phyloP scores from a whole-genome alignment of 1,140 invertebrate species.

The Brachionus rotundiformis region DNA sequence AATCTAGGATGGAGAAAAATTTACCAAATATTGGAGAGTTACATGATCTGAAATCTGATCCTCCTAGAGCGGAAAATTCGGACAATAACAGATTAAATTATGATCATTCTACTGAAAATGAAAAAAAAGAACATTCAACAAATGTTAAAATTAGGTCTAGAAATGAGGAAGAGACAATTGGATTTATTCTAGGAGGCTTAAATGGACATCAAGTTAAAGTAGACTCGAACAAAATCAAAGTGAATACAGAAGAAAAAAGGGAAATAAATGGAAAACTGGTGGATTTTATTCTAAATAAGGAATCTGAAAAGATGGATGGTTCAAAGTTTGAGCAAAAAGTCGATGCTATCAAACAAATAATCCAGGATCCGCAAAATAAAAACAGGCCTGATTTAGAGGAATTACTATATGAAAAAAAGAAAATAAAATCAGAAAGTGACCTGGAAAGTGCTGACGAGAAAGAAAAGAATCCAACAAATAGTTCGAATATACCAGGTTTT shows the following conservation, averaged over 20 bases:
- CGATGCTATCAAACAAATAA: constrained; percentile 2
- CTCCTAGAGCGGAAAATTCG: not conserved
- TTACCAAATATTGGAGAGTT: not conserved
- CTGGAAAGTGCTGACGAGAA: not conserved
- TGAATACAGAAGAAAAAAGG: not conserved
- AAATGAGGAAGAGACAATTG: not conserved
- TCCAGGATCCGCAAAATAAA: not conserved
- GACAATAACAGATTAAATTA: not conserved
- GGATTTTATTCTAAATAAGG: not conserved
- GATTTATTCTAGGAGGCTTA: not conserved
- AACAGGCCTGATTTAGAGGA: not conserved
- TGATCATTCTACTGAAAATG: not conserved
- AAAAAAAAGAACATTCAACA: not conserved
- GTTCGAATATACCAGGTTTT: not conserved
- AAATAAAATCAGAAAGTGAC: not conserved
- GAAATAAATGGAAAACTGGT: not conserved
- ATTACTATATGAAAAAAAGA: not conserved
- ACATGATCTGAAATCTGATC: not conserved
- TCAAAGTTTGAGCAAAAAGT: constrained; percentile 13
- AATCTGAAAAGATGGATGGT: not conserved
- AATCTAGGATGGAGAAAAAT: not conserved
- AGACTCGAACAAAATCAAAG: not conserved
- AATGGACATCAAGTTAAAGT: not conserved
- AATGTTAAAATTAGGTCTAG: not conserved
- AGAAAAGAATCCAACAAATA: not conserved